These are phyloP conservation scores for Tetranychus piercei DNA, from an alignment of 2,888 invertebrate genomes.

Conservation along the genomic window DNA sequence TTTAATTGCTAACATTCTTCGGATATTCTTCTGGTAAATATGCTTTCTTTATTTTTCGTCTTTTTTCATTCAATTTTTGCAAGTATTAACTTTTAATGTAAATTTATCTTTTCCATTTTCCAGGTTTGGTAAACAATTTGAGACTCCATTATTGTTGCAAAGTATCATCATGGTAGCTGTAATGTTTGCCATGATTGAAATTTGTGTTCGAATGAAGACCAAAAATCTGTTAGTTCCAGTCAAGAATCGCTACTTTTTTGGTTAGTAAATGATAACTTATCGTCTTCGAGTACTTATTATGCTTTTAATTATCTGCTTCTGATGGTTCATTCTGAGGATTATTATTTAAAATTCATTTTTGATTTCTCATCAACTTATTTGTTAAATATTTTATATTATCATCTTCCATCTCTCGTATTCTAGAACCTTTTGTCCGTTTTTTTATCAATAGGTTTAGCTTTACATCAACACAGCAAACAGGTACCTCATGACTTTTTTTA, in stretches of 20 bases:
- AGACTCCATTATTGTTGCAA: conserved; percentile 79
- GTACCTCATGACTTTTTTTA: not conserved
- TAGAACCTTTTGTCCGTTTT: too few species aligned
- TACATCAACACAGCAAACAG: not conserved
- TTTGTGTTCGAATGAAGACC: conserved; percentile 69
- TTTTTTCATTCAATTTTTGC: not conserved
- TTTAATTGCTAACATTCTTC: conserved; percentile 80
- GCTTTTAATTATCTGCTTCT: too few species aligned
- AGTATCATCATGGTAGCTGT: conserved; percentile 91
- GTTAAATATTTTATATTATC: not conserved
- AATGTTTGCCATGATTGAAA: conserved; percentile 85
- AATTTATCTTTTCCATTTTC: not conserved
- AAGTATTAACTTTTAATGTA: not conserved
- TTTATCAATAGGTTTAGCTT: too few species aligned
- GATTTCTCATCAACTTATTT: too few species aligned
- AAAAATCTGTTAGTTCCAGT: conserved; percentile 50
- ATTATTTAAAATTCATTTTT: too few species aligned
- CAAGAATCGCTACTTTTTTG: conserved; percentile 61
- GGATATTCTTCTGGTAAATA: conserved; percentile 91
- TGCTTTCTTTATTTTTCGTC: not conserved
- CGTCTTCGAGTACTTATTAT: too few species aligned
- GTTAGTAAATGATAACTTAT: conserved; percentile 35
- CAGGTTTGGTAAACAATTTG: conserved; percentile 97
- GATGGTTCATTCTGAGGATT: not conserved
- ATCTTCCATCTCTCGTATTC: not conserved